Evolutionary conservation across 2,888 invertebrate species (phyloP), one percentile per base, ranked within the genome.

Genomic region (Lacanobia oleracea): DNA sequence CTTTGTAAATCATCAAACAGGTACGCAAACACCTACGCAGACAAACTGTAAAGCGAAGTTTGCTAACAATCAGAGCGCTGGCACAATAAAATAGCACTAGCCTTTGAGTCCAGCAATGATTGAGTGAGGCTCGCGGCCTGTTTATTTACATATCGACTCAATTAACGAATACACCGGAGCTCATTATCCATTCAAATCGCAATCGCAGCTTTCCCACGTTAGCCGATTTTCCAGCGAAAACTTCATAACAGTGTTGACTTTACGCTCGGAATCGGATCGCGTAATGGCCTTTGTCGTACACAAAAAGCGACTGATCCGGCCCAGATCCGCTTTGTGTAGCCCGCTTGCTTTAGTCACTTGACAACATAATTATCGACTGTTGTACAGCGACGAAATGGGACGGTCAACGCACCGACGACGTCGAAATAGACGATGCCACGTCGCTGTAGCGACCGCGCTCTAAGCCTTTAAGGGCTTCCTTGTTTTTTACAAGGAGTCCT

Each of bases 231-330:
- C 90, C 90, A 87, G 87, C 87, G 92, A 91, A 91, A 93, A 94
- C 93, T 95, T 94, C 94, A 94, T 95, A 94, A 93, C 94, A 89
- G 92, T 93, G 93, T 94, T 94, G 94, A 94, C 93, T 95, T 93
- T 93, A 86, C 88, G 90, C 90, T 93, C 91, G 91, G 90, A 93
- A 95, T 93, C 93, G 91, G 91, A 93, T 94, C 93, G 92, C 91
- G 92, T 94, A 95, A 94, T 95, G 93, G 94, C 94, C 93, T 94
- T 95, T 95, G 94, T 94, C 88, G 90, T 87, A 90, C 86, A 91
- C 94, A 95, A 95, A 95, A 95, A 94, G 94, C 94, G 93, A 91
- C 91, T 93, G 95, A 94, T 95, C 93, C 94, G 87, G 90, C 88
- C 89, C 91, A 93, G 93, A 93, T 93, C 92, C 91, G 92, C 95